Evolutionary conservation across 2,888 invertebrate genomes (phyloP).

Genomic region (Lepidochrysops patricia): DNA sequence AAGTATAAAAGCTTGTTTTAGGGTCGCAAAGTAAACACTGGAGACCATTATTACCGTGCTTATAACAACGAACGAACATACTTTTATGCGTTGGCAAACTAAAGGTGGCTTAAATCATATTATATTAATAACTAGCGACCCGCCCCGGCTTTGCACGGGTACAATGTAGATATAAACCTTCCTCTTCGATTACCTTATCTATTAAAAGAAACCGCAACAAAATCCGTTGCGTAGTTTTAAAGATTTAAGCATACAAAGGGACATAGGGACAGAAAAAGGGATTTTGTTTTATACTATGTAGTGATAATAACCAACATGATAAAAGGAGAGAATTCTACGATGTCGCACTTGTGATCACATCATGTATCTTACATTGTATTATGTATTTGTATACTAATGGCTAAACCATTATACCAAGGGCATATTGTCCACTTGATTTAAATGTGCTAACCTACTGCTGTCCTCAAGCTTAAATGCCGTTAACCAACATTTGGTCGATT

Average conservation of each 20-base stretch:
- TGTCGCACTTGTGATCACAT: not conserved
- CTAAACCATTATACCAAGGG: not conserved
- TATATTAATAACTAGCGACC: not conserved
- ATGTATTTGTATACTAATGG: not conserved
- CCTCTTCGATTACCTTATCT: no score
- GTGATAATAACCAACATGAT: no score
- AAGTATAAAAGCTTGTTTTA: not conserved
- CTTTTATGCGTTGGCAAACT: not conserved
- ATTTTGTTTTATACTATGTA: no score
- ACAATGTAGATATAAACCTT: no score
- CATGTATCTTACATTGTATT: not conserved
- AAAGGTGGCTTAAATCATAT: not conserved
- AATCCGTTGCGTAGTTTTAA: no score
- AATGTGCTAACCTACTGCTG: no score
- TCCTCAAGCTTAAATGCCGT: no score
- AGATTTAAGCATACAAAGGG: no score
- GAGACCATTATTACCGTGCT: not conserved
- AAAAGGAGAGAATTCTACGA: no score
- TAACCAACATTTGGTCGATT: no score
- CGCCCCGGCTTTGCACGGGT: not conserved
- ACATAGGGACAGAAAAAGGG: no score
- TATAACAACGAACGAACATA: not conserved
- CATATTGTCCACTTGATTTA: not conserved
- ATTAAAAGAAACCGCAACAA: no score
- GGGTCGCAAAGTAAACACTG: not conserved